phyloP scores from a whole-genome alignment of 2,113 vertebrate genomes.

The Melanostigma gelatinosum region DNA sequence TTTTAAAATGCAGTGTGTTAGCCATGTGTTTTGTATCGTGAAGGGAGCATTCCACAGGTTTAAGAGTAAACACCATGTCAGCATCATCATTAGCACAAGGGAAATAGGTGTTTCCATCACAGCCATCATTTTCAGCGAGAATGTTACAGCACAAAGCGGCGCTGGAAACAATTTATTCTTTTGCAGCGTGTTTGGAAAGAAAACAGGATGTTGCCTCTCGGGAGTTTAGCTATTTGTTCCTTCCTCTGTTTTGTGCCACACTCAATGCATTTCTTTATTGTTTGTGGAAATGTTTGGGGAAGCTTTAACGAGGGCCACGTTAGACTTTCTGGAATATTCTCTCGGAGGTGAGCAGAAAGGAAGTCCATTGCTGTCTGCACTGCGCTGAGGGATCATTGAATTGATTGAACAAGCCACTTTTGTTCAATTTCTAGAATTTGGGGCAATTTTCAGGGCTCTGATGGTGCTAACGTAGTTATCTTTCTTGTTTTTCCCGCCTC shows the following conservation, averaged over 20 bases:
- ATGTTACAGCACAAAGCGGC: conserved; percentile 11
- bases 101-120: conserved; percentile 9
- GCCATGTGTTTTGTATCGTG: neutral
- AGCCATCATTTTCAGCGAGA: neutral
- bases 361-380: neutral
- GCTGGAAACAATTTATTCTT: conserved; percentile 3
- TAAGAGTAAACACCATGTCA: conserved; percentile 30
- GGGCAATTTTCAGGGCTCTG: neutral
- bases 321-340: conserved; percentile 4
- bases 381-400: neutral
- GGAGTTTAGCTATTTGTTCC: conserved; percentile 24
- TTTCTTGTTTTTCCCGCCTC: neutral
- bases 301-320: neutral
- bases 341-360: neutral
- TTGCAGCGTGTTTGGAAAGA: conserved; percentile 4
- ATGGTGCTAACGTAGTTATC: neutral
- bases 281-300: neutral
- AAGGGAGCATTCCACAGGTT: neutral
- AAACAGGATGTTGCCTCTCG: conserved; percentile 29
- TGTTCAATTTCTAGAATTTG: neutral
- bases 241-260: neutral
- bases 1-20: neutral
- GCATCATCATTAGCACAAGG: conserved; percentile 15
- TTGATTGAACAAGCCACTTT: neutral
- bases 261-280: neutral